Base-by-base conservation (phyloP, 2,888 invertebrate species). In the Lingula anatina region DNA sequence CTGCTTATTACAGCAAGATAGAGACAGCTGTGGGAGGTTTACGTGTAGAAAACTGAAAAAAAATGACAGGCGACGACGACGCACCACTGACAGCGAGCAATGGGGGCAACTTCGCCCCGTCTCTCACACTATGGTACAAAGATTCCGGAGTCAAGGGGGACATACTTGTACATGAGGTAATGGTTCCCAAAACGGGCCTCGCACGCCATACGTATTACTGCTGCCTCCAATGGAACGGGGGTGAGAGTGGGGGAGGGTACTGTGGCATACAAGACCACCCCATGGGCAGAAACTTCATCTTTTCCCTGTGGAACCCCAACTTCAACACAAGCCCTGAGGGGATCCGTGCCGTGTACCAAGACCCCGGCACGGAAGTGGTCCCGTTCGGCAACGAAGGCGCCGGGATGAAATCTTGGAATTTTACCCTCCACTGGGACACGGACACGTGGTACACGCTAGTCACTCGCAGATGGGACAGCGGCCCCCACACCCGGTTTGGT, bases 261-360 rank as follows among this genome's bases (percentile, higher is more conserved):
- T 64, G 64, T 38, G 64, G 64, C 7, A 57, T 64, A 44, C 64
- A 64, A 39, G 60, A 61, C 38, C 64, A 61, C 40, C 56, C 55
- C 0, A 41, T 54, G 18, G 64, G 61, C 0, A 51, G 55, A 5
- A 56, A 55, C 26, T 64, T 57, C 49, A 62, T 64, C 26, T 62
- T 60, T 48, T 62, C 64, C 1, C 23, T 64, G 9, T 61, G 61
- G 60, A 59, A 64, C 39, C 60, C 64, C 3, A 42, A 38, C 24
- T 12, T 41, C 5, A 26, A 24, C 3, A 18, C 37, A 15, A 44
- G 47, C n/a, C n/a, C n/a, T 12, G 38, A 43, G 5, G 43, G 48
- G 20, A 52, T 56, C 31, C 28, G 24, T 20, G 40, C 51, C 1
- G 25, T 35, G 1, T 27, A 41, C 40, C 37, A 55, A 47, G 59